Evolutionary conservation across 2,888 invertebrate species (phyloP), one percentile per base, ranked within the genome.

Genomic region (Idaea dimidiata): DNA sequence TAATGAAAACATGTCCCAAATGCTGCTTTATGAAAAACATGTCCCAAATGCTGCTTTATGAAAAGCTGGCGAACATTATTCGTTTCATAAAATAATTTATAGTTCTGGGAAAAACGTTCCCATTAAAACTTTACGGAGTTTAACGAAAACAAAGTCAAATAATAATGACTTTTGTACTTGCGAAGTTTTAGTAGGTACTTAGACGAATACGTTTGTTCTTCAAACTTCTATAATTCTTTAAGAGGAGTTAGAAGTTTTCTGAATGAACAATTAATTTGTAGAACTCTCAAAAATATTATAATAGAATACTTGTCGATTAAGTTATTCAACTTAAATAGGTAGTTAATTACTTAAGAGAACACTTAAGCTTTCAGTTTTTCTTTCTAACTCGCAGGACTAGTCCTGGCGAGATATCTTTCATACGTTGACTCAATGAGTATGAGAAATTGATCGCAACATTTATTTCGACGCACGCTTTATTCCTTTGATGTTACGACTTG

Each of bases 121-220:
- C 72, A 78, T 77, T 77, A 78, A 72, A 78, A 78, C 66, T 79
- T 77, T 67, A 68, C 66, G 70, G 65, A 66, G 65, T 70, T 70
- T 72, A 72, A 71, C 69, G 63, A 76, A 75, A 77, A 78, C 75
- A 75, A 75, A 76, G 71, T 71, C 64, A 59, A 63, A 60, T 64
- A 77, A 70, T 76, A 76, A 75, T 70, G 78, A 73, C 73, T 76
- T 77, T 77, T 66, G 64, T 64, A 69, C 71, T 71, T 68, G 62
- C n/a, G 61, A 61, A 24, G 59, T 55, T 58, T 43, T 58, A 55
- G 17, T 24, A 58, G 24, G 24, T 24, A 24, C 55, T 60, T 61
- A 71, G 65, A 73, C 18, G 18, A 56, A 56, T 56, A 63, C 68
- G 70, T 75, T 72, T 68, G 69, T 72, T 72, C 62, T 68, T 66